Evolutionary conservation across 2,797 vertebrate species (phyloP).

Genomic region (Anolis apletophallus): DNA sequence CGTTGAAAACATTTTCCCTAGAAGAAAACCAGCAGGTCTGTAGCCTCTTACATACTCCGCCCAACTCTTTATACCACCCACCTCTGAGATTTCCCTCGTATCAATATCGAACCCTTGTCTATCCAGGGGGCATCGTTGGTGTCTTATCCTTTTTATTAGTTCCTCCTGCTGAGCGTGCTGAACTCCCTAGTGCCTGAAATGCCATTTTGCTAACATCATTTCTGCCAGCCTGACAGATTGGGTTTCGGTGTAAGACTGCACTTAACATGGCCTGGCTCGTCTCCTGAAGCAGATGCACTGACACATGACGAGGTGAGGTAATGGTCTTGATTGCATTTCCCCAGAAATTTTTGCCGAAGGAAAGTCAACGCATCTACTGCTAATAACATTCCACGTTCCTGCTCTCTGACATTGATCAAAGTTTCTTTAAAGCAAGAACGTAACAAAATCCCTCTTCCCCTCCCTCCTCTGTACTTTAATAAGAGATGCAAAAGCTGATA

Average conservation of each 20-base stretch:
- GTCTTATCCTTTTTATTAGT: constrained; percentile 23
- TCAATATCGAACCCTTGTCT: background rate
- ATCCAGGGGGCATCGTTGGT: background rate
- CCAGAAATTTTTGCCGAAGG: constrained; percentile 18
- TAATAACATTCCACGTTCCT: background rate
- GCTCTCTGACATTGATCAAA: constrained; percentile 17
- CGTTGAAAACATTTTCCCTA: background rate
- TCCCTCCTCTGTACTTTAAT: background rate
- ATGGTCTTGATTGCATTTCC: background rate
- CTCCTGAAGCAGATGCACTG: constrained; percentile 60
- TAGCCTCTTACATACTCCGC: background rate
- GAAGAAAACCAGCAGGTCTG: constrained; percentile 2
- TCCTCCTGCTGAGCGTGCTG: background rate
- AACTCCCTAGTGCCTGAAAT: constrained; percentile 39
- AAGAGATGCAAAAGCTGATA: background rate
- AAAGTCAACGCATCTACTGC: fast-evolving
- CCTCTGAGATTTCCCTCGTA: background rate
- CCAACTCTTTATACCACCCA: background rate
- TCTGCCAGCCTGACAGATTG: constrained; percentile 39
- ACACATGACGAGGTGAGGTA: background rate
- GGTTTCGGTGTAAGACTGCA: background rate
- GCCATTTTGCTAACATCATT: constrained; percentile 36
- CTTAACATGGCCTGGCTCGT: constrained; percentile 41
- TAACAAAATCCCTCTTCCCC: background rate
- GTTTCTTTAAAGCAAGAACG: constrained; percentile 20